Evolutionary conservation across 2,113 vertebrate species (phyloP), one percentile per base, ranked within the genome.

Genomic region (Nothocercus julius): DNA sequence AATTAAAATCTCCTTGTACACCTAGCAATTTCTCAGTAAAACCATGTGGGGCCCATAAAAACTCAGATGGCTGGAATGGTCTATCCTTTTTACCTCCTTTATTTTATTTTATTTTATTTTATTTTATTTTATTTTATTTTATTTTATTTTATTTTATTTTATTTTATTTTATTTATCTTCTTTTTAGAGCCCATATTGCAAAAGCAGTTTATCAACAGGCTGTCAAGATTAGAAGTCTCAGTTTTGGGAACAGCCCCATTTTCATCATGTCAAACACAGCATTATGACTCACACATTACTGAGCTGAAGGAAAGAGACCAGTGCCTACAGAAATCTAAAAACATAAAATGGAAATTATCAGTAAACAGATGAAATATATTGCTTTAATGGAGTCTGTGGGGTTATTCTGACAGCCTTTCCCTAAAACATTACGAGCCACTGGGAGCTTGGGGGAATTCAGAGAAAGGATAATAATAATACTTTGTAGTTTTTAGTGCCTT

Each of bases 401-500:
- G 82, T 94, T 84, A 79, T 47, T 82, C 61, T 92, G 90, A 90
- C 83, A 96, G 69, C 32, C 13, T 92, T 96, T 93, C 62, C 47
- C 61, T 89, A 90, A 95, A 93, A 93, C 36, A 10, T 94, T 92
- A 94, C 45, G 76, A 88, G 82, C 47, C 53, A 84, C 82, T 53
- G 80, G 90, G 58, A 96, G 86, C 92, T 38, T 94, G 8, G 5
- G 79, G 83, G 62, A 94, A 96, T 97, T 95, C 66, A 73, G 85
- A 86, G n/a, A 75, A 90, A 95, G 25, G 30, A 86, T 84, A 86
- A 88, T 69, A 93, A 79, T 21, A 90, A 68, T 53, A 45, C 61
- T 90, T 91, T 92, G 76, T 92, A 88, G 73, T 45, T 96, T 93
- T 93, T 88, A 69, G 58, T 92, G 58, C 30, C 61, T 96, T 95